phyloP scores from a whole-genome alignment of 2,888 invertebrate genomes.

The Ceratothoa steindachneri region DNA sequence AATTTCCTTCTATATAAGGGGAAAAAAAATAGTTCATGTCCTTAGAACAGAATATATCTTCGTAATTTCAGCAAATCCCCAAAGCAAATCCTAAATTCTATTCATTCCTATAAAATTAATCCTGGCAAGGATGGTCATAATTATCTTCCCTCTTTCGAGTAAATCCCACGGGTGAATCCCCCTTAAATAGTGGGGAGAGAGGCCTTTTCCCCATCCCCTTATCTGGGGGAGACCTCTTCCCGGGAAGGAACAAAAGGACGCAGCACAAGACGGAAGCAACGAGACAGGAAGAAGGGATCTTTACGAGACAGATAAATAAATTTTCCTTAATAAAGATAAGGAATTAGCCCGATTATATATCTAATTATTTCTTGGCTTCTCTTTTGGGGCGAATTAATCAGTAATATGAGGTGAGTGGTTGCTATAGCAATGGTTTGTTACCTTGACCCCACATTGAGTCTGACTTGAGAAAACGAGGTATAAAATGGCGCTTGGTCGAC shows the following conservation, averaged over 20 bases:
- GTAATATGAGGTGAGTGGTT: no score
- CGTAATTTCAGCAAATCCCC: conserved; percentile 13
- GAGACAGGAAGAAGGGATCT: conserved; percentile 2
- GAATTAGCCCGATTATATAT: not conserved
- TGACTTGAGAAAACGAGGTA: no score
- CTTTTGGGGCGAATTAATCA: no score
- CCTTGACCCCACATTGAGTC: no score
- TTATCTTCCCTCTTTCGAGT: conserved; percentile 13
- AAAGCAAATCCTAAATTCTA: conserved; percentile 15
- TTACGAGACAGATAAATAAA: conserved; percentile 8
- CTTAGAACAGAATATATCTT: conserved; percentile 8
- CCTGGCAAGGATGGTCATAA: conserved; percentile 13
- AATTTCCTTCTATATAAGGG: not conserved
- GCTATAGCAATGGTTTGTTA: no score
- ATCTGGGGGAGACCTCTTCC: not conserved
- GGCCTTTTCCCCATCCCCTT: no score
- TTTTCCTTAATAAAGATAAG: not conserved
- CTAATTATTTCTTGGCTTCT: not conserved
- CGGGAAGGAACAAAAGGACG: not conserved
- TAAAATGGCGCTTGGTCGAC: no score
- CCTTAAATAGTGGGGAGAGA: conserved; percentile 3
- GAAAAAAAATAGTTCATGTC: conserved; percentile 1
- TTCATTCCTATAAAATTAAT: conserved; percentile 11
- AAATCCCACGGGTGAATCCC: conserved; percentile 13
- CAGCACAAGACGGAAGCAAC: conserved; percentile 8